Conservation (phyloP, 2,797 vertebrate species). For the Babyrousa celebensis region DNA sequence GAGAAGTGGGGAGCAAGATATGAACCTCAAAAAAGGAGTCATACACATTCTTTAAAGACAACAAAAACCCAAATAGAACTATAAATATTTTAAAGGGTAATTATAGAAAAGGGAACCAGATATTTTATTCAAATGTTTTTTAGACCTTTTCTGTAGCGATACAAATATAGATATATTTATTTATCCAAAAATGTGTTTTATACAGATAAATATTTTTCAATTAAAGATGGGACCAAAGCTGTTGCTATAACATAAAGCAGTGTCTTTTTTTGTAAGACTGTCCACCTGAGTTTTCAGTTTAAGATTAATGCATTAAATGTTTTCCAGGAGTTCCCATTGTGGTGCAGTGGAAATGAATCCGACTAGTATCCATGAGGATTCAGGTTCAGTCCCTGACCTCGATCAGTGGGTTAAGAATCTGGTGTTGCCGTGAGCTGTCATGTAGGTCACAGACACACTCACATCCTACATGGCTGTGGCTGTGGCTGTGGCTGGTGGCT, state of each 20-base stretch:
- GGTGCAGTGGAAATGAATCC: too few species aligned
- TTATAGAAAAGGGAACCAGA: slow-evolving; percentile 87
- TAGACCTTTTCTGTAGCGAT: slow-evolving; percentile 88
- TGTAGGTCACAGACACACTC: too few species aligned
- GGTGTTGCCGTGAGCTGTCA: too few species aligned
- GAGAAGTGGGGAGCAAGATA: slow-evolving; percentile 73
- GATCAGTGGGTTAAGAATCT: too few species aligned
- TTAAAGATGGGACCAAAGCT: slow-evolving; percentile 89
- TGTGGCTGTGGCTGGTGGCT: too few species aligned
- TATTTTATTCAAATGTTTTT: slow-evolving; percentile 87
- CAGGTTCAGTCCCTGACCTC: too few species aligned
- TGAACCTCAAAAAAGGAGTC: slow-evolving; percentile 56
- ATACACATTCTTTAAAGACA: slow-evolving; percentile 73
- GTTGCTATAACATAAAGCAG: slow-evolving; percentile 88
- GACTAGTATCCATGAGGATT: too few species aligned
- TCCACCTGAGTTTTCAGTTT: slow-evolving; percentile 87
- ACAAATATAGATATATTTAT: slow-evolving; percentile 87
- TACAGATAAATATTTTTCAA: slow-evolving; percentile 90
- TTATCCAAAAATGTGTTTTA: slow-evolving; percentile 91
- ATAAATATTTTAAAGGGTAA: slow-evolving; percentile 74
- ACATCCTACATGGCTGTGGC: too few species aligned
- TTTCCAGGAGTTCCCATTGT: slow-evolving; percentile 57
- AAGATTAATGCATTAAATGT: slow-evolving; percentile 80
- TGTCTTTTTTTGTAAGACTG: slow-evolving; percentile 87
- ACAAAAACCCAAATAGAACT: slow-evolving; percentile 75